These are phyloP conservation scores for Tupiocoris notatus DNA, from an alignment of 2,888 invertebrate genomes.

Conservation along the genomic window DNA sequence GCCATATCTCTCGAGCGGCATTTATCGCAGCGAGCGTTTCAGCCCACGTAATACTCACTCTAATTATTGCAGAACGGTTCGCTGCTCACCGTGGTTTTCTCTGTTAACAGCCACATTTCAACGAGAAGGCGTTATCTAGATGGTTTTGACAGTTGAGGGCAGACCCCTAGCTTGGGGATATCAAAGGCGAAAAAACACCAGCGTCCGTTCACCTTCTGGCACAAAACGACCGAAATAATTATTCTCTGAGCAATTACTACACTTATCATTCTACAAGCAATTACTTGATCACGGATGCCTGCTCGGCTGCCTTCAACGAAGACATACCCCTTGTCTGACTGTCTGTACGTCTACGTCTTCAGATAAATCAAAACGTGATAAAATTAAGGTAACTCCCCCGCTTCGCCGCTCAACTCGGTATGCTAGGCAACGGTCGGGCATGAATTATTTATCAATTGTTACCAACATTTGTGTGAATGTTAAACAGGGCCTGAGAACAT, in stretches of 20 bases:
- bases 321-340: background rate
- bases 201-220: background rate
- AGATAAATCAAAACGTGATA: slow-evolving; percentile 40
- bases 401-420: background rate
- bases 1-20: background rate
- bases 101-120: slow-evolving; percentile 8
- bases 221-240: slow-evolving; percentile 26
- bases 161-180: background rate
- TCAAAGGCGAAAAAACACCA: background rate
- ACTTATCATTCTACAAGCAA: slow-evolving; percentile 32
- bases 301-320: too few species aligned
- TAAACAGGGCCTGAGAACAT: slow-evolving; percentile 24
- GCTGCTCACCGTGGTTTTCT: slow-evolving; percentile 14
- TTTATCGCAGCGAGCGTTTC: slow-evolving; percentile 9
- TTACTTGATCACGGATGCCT: slow-evolving; percentile 14
- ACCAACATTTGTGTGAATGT: slow-evolving; percentile 32
- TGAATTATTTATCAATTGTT: slow-evolving; percentile 39
- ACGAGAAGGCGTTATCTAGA: slow-evolving; percentile 11
- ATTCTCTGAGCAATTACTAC: slow-evolving; percentile 34
- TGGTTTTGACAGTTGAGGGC: slow-evolving; percentile 27
- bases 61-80: slow-evolving; percentile 32
- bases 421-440: background rate
- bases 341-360: background rate
- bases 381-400: slow-evolving; percentile 17
- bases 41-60: background rate